Percentiles rank a stretch among this genome's conserved stretches.
These are phyloP conservation scores for Cygnus atratus DNA, from an alignment of 2,113 vertebrate species.

Conservation along the genomic window DNA sequence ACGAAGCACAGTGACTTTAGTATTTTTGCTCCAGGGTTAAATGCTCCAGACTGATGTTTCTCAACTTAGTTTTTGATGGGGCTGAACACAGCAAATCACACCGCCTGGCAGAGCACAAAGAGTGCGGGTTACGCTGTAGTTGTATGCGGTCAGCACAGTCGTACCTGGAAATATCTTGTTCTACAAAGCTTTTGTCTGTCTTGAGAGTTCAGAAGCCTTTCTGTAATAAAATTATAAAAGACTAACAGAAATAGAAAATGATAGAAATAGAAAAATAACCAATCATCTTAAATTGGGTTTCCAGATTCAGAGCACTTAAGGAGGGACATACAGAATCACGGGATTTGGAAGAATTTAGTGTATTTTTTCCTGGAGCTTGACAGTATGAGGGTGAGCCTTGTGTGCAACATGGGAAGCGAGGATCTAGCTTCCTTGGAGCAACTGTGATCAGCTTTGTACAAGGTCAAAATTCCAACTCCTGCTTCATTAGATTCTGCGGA, in stretches of 20 bases:
- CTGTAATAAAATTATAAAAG: neutral
- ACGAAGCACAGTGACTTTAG: neutral
- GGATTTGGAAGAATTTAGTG: neutral
- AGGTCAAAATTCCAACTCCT: neutral
- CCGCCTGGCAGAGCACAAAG: neutral
- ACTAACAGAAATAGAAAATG: neutral
- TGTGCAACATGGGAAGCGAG: fast-evolving
- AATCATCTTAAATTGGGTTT: neutral
- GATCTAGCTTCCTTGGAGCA: neutral
- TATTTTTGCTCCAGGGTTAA: neutral
- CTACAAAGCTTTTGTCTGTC: neutral
- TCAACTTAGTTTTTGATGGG: neutral
- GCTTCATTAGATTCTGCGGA: neutral
- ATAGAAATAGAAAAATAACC: fast-evolving
- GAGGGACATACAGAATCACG: neutral
- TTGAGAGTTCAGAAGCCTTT: neutral
- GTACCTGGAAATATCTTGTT: neutral
- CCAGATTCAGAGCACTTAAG: neutral
- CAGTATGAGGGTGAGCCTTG: neutral
- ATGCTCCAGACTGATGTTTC: neutral
- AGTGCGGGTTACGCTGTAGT: neutral
- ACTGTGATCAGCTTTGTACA: neutral
- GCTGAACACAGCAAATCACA: neutral
- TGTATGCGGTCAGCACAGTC: fast-evolving
- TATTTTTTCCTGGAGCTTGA: neutral